Conservation (phyloP, 1,140 invertebrate genomes). For the Lasioglossum albipes region DNA sequence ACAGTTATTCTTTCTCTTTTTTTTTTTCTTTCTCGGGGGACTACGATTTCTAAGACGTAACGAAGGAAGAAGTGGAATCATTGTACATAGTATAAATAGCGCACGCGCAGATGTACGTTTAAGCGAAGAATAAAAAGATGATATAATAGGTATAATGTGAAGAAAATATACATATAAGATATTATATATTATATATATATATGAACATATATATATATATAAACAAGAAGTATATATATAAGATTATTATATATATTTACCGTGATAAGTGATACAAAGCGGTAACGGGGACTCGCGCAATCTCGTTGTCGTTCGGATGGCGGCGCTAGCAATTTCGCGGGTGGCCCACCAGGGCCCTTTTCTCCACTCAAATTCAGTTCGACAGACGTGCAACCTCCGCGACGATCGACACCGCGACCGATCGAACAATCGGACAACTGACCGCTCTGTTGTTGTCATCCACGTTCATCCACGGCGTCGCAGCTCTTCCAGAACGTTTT, state of each 20-base stretch:
- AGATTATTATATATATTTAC: conserved; percentile 75
- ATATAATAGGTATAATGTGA: conserved; percentile 78
- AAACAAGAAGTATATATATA: conserved; percentile 67
- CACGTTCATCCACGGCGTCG: neutral
- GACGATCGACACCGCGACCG: neutral
- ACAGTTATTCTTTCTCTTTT: neutral
- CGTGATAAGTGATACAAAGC: conserved; percentile 77
- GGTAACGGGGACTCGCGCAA: conserved; percentile 67
- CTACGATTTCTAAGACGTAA: conserved; percentile 7
- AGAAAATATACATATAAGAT: conserved; percentile 78
- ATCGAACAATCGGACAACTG: neutral
- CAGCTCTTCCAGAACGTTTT: conserved; percentile 36
- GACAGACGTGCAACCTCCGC: neutral
- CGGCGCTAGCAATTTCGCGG: conserved; percentile 8
- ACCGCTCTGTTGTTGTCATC: conserved; percentile 13
- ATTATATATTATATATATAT: conserved; percentile 60
- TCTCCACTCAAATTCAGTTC: conserved; percentile 17
- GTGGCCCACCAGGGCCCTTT: conserved; percentile 12
- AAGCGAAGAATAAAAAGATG: conserved; percentile 73
- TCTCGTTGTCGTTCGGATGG: conserved; percentile 30
- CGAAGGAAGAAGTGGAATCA: conserved; percentile 38
- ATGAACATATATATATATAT: conserved; percentile 54
- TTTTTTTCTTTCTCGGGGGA: neutral
- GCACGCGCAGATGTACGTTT: conserved; percentile 72
- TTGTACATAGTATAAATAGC: conserved; percentile 80